These are phyloP conservation scores for Dicyrtoma fusca DNA, from an alignment of 2,888 invertebrate species.

Conservation along the genomic window DNA sequence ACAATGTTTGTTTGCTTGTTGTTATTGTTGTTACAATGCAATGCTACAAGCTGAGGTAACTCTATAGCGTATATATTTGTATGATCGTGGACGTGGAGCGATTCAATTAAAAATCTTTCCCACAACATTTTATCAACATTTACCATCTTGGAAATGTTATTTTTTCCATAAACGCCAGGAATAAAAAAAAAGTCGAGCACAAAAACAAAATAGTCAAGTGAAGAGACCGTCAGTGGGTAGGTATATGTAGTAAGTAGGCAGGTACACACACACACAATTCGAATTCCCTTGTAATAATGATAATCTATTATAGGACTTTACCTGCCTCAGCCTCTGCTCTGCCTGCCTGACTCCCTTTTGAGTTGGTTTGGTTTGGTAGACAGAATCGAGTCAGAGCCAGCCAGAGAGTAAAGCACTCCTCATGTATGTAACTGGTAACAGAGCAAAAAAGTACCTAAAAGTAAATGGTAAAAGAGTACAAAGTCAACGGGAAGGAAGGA, in stretches of 20 bases:
- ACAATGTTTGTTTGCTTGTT: too few species aligned
- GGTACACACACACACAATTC: not conserved
- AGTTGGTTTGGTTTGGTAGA: too few species aligned
- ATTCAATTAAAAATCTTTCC: constrained; percentile 33
- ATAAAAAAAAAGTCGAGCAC: constrained; percentile 28
- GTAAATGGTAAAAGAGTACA: too few species aligned
- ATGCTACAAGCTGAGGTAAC: not conserved
- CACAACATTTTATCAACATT: constrained; percentile 32
- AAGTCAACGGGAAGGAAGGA: too few species aligned
- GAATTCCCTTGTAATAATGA: not conserved
- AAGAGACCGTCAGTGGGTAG: too few species aligned
- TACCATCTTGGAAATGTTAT: constrained; percentile 31
- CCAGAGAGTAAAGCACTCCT: too few species aligned
- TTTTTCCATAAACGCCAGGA: constrained; percentile 17
- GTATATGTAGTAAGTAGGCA: too few species aligned
- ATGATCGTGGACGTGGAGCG: constrained; percentile 10
- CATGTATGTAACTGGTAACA: too few species aligned
- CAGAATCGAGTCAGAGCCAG: too few species aligned
- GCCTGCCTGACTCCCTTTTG: too few species aligned
- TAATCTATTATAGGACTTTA: too few species aligned
- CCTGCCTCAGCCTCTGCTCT: not conserved
- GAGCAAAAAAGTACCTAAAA: too few species aligned
- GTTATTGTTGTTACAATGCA: not conserved
- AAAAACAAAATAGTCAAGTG: not conserved
- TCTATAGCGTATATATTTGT: not conserved